phyloP scores from a whole-genome alignment of 1,140 invertebrate genomes.

The Drosophila sturtevanti region DNA sequence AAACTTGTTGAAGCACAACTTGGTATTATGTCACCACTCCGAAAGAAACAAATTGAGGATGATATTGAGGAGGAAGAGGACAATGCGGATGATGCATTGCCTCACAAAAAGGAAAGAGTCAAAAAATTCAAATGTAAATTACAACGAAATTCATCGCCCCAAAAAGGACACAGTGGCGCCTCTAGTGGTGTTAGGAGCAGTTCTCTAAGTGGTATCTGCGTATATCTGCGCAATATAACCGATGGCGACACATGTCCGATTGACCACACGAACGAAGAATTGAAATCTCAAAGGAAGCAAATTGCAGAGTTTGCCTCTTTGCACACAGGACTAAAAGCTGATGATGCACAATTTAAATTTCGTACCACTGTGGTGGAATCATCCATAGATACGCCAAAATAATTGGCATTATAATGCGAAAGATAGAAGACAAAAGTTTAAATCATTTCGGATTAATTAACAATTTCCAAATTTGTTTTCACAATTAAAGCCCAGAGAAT shows the following conservation, averaged over 20 bases:
- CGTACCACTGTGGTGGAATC: neutral
- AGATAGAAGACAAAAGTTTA: neutral
- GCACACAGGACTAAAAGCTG: neutral
- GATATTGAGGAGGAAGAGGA: neutral
- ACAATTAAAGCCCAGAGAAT: neutral
- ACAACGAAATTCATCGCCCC: accelerated
- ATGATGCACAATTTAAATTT: neutral
- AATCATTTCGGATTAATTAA: neutral
- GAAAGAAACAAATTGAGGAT: neutral
- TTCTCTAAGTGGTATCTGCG: neutral
- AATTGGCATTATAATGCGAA: neutral
- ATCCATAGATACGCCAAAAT: neutral
- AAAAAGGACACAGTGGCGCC: neutral
- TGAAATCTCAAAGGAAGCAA: too few relatives aligned
- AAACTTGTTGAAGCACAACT: constrained; percentile 9
- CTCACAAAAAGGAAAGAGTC: neutral
- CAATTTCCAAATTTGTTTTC: constrained; percentile 6
- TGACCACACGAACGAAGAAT: neutral
- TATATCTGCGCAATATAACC: neutral
- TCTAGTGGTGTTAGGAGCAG: neutral
- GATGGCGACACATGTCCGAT: neutral
- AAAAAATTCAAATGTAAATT: neutral
- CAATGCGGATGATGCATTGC: neutral
- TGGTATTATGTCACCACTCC: constrained; percentile 21
- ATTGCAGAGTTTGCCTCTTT: too few relatives aligned